Evolutionary conservation across 2,888 invertebrate species (phyloP), one percentile per base, ranked within the genome.

Genomic region (Agriopis leucophaearia): DNA sequence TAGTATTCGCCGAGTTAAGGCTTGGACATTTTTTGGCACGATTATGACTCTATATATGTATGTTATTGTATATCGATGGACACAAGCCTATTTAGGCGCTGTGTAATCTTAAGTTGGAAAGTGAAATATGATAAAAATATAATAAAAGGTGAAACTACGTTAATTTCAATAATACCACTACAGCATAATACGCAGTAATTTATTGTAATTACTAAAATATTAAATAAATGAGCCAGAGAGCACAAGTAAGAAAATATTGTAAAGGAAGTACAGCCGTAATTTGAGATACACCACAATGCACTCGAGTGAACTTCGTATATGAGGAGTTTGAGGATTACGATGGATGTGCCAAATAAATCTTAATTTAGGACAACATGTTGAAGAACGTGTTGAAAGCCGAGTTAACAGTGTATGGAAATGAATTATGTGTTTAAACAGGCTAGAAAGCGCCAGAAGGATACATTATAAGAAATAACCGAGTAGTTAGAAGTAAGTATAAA

Each of bases 261-360:
- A 79, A 80, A 80, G 77, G 75, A 74, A 73, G 69, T 76, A 74
- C 77, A 66, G 63, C 66, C 69, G 72, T 82, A 78, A 80, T 81
- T 76, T 74, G 72, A 80, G 77, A 74, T 78, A 83, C 79, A 83
- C 78, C 76, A 74, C 76, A 82, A 79, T 84, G 83, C 82, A 83
- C 83, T 83, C 74, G 77, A 59, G 47, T 58, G 58, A 47, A 52
- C 62, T 44, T 45, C 27, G 51, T 60, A 40, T 60, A 40, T 62
- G 73, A 71, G 56, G 70, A 54, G 62, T 78, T 52, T 27, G 63
- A 1, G 16, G 65, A 74, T 72, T 58, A 67, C 52, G 36, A 69
- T 75, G 73, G 80, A 83, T 76, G 56, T 42, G 72, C 59, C 52
- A 70, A 59, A 57, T 66, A 51, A 58, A 69, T 69, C 52, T 74